These are phyloP conservation scores for Nilaparvata lugens DNA, from an alignment of 1,140 invertebrate species.

Conservation along the genomic window DNA sequence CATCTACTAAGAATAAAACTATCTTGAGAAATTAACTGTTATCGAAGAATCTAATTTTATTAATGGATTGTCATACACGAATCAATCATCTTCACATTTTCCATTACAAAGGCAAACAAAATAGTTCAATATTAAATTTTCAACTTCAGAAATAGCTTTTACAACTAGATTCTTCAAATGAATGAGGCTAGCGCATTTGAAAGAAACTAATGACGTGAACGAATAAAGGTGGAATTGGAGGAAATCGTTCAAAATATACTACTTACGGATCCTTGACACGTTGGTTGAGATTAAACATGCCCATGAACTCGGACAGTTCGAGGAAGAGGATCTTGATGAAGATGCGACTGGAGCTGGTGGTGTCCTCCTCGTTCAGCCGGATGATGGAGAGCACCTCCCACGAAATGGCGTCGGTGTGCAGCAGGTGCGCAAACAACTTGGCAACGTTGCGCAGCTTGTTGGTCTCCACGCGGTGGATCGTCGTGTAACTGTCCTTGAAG, in stretches of 20 bases:
- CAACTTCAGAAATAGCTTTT: neutral
- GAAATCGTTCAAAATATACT: neutral
- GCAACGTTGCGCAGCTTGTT: conserved; percentile 97
- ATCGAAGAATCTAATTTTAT: no score
- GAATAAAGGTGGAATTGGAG: no score
- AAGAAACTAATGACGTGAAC: neutral
- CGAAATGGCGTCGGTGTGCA: conserved; percentile 94
- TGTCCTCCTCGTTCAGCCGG: conserved; percentile 92
- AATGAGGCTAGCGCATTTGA: neutral
- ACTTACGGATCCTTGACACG: conserved; percentile 78
- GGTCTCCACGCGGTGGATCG: conserved; percentile 87
- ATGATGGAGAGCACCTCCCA: conserved; percentile 85
- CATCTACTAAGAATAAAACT: no score
- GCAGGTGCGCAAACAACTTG: conserved; percentile 94
- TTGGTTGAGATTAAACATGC: conserved; percentile 80
- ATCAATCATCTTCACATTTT: no score
- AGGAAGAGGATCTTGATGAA: conserved; percentile 98
- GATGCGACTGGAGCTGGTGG: conserved; percentile 92
- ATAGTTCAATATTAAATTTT: no score
- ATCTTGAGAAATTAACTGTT: no score
- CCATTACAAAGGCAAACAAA: no score
- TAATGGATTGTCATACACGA: no score
- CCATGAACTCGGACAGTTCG: conserved; percentile 95
- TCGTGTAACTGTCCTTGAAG: conserved; percentile 91
- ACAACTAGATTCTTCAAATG: conserved; percentile 5